A percentile compares a stretch with the other conserved stretches of the same genome.
Evolutionary conservation across 2,113 vertebrate species (phyloP).

Genomic region (Ammodramus savannarum): DNA sequence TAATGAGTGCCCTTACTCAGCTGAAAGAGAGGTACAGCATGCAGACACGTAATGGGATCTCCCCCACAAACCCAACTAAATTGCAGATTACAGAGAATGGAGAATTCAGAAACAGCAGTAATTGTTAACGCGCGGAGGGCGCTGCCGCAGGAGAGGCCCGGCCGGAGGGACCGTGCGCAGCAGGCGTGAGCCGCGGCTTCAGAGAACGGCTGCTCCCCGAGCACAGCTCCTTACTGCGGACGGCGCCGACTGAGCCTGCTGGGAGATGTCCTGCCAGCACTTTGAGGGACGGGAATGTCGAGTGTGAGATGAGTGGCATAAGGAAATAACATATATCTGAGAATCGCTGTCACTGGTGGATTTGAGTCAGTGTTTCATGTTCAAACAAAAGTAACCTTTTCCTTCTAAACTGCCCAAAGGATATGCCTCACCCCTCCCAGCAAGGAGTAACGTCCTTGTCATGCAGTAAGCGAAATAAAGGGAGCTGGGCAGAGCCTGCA

Average conservation of each 20-base stretch:
- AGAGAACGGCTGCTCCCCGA: slow-evolving; percentile 48
- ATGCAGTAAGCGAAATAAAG: background rate
- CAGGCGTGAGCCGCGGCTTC: slow-evolving; percentile 50
- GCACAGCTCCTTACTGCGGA: slow-evolving; percentile 57
- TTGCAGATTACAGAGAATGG: slow-evolving; percentile 99
- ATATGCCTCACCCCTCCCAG: slow-evolving; percentile 38
- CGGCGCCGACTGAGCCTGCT: slow-evolving; percentile 60
- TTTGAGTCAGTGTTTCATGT: slow-evolving; percentile 59
- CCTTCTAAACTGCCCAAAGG: slow-evolving; percentile 49
- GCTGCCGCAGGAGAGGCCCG: slow-evolving; percentile 57
- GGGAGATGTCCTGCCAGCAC: slow-evolving; percentile 46
- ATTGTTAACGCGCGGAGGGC: slow-evolving; percentile 81
- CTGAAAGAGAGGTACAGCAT: slow-evolving; percentile 99
- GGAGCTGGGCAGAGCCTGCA: slow-evolving; percentile 19
- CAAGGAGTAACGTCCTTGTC: slow-evolving; percentile 21
- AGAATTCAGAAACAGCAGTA: slow-evolving; percentile 99
- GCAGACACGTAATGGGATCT: slow-evolving; percentile 98
- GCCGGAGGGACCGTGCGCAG: slow-evolving; percentile 56
- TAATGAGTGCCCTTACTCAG: slow-evolving; percentile 97
- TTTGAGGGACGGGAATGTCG: slow-evolving; percentile 55
- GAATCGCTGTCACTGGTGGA: slow-evolving; percentile 55
- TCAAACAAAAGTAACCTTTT: slow-evolving; percentile 53
- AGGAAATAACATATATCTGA: slow-evolving; percentile 26
- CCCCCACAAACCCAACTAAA: slow-evolving; percentile 98
- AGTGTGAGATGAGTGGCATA: slow-evolving; percentile 68